A percentile compares a stretch with the other conserved stretches of the same genome.
Evolutionary conservation across 2,113 vertebrate genomes (phyloP).

Genomic region (Pavo muticus): DNA sequence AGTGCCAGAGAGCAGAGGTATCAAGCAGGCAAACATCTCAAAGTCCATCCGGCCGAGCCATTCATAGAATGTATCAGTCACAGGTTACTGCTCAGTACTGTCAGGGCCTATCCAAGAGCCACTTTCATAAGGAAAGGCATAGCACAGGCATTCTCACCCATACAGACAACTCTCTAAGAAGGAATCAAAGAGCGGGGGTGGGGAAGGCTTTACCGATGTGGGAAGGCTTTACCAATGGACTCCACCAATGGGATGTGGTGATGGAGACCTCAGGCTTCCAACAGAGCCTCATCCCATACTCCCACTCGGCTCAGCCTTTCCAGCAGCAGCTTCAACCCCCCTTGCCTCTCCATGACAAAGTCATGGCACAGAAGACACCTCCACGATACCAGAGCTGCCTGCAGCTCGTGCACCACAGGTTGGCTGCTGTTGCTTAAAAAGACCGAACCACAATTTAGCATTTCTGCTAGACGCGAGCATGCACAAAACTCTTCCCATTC

Average conservation of each 20-base stretch:
- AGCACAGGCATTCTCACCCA: background rate
- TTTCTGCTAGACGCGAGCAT: background rate
- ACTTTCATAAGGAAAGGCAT: background rate
- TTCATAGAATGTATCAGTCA: background rate
- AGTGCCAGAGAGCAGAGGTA: conserved; percentile 29
- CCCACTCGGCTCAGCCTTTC: background rate
- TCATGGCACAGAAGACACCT: background rate
- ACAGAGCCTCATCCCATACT: background rate
- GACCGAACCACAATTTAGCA: accelerated
- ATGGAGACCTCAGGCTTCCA: background rate
- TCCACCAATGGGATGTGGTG: accelerated
- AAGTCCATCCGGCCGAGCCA: background rate
- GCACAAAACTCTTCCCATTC: background rate
- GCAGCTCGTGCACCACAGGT: background rate
- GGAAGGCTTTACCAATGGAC: accelerated
- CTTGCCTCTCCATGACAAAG: accelerated
- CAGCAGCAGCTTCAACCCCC: background rate
- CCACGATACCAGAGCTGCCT: accelerated
- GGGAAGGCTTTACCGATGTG: accelerated
- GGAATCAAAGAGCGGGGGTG: background rate
- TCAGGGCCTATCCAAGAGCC: accelerated
- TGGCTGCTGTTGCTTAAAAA: background rate
- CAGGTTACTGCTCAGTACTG: background rate
- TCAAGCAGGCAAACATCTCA: background rate
- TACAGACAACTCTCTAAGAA: background rate